phyloP scores from a whole-genome alignment of 2,797 vertebrate species.

The Cirrhinus mrigala region DNA sequence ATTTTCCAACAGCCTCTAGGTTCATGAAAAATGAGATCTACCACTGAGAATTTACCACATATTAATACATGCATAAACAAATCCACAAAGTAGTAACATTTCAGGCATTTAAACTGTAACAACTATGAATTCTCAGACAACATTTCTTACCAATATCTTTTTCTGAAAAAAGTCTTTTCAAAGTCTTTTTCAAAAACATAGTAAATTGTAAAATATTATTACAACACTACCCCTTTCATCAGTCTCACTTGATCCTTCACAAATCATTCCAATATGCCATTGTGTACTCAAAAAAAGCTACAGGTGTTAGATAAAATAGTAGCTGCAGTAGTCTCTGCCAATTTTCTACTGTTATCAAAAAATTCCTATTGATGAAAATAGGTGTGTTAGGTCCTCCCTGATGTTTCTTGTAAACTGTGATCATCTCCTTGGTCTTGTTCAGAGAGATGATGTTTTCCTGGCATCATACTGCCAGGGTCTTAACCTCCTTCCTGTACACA shows the following conservation, averaged over 20 bases:
- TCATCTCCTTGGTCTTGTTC: slow-evolving; percentile 14
- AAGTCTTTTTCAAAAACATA: too few relatives aligned
- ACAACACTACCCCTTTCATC: neutral
- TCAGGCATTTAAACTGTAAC: neutral
- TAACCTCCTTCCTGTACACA: slow-evolving; percentile 33
- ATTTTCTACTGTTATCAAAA: neutral
- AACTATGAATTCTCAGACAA: neutral
- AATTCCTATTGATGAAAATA: slow-evolving; percentile 12
- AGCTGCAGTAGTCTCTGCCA: neutral
- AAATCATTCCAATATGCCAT: neutral
- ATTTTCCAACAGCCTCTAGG: neutral
- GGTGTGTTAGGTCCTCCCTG: neutral
- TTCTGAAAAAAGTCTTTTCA: too few relatives aligned
- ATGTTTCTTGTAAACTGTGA: slow-evolving; percentile 30
- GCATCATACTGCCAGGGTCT: slow-evolving; percentile 23
- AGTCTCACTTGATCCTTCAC: neutral
- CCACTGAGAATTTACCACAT: neutral
- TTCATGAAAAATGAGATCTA: neutral
- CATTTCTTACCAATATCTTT: neutral
- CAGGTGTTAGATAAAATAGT: neutral
- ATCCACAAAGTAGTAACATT: neutral
- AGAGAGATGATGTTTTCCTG: slow-evolving; percentile 33
- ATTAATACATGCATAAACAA: neutral
- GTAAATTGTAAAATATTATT: neutral
- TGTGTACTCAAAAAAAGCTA: neutral